These are phyloP conservation scores for Drosophila putrida DNA, from an alignment of 2,888 invertebrate species.

Conservation along the genomic window DNA sequence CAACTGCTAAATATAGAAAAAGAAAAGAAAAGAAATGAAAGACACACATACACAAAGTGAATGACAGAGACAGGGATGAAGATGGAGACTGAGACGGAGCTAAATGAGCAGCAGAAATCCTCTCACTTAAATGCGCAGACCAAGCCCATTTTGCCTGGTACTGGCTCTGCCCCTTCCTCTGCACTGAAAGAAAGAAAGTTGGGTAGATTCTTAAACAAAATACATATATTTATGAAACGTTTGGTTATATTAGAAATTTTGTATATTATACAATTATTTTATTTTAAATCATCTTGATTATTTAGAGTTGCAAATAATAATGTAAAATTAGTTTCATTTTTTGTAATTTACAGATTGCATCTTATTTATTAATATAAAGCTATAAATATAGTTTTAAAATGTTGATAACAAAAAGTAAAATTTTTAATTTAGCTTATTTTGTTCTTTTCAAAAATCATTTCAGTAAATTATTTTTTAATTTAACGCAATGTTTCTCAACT, in stretches of 20 bases:
- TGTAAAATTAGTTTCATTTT: too few relatives aligned
- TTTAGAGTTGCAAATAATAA: too few relatives aligned
- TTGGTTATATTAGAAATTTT: neutral
- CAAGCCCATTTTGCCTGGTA: constrained; percentile 67
- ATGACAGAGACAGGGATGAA: constrained; percentile 41
- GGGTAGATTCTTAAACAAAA: too few relatives aligned
- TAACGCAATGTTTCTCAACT: neutral
- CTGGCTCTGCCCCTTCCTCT: constrained; percentile 38
- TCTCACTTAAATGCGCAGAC: constrained; percentile 66
- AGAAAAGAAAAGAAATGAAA: constrained; percentile 15
- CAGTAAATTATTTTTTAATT: neutral
- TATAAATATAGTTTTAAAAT: too few relatives aligned
- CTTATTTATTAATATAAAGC: too few relatives aligned
- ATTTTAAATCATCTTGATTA: too few relatives aligned
- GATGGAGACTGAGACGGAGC: constrained; percentile 39
- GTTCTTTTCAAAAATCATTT: too few relatives aligned
- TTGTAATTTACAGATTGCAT: too few relatives aligned
- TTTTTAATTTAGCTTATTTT: too few relatives aligned
- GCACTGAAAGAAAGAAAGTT: constrained; percentile 34
- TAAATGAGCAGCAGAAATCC: constrained; percentile 53
- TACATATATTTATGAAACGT: too few relatives aligned
- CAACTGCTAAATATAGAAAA: constrained; percentile 53
- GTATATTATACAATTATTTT: neutral
- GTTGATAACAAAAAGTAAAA: too few relatives aligned
- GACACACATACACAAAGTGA: constrained; percentile 9